Conservation (phyloP, 1,140 invertebrate species). For the Cataglyphis hispanica region DNA sequence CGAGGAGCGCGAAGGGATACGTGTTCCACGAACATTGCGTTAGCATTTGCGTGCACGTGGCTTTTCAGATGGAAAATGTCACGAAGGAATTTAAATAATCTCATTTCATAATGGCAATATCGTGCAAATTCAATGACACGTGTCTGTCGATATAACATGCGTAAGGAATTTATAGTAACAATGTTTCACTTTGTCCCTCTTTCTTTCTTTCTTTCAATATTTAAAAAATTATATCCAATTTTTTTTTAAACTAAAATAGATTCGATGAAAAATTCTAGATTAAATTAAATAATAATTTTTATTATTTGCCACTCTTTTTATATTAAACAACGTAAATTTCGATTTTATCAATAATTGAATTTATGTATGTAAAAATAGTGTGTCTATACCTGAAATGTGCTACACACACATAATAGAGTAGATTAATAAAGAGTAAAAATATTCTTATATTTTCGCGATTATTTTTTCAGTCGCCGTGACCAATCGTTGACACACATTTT, state of each 20-base stretch:
- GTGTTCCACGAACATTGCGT: background rate
- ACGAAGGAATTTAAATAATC: conserved; percentile 11
- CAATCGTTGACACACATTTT: conserved; percentile 6
- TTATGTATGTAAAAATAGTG: background rate
- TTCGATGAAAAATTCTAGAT: background rate
- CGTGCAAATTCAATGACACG: background rate
- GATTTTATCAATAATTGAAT: background rate
- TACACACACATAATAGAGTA: background rate
- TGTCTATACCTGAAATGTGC: background rate
- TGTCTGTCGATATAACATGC: no score
- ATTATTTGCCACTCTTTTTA: background rate
- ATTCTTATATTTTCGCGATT: background rate
- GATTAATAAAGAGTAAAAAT: background rate
- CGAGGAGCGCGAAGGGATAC: background rate
- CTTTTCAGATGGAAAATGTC: background rate
- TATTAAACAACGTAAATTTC: background rate
- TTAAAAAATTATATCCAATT: background rate
- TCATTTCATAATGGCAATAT: background rate
- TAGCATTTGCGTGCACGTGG: background rate
- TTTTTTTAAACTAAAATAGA: background rate
- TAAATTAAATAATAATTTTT: conserved; percentile 10
- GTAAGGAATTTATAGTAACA: no score
- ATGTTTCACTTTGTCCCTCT: no score
- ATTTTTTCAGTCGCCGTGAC: background rate
- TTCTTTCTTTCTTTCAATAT: background rate